Conservation (phyloP, 2,113 vertebrate species). For the Urocolius indicus region DNA sequence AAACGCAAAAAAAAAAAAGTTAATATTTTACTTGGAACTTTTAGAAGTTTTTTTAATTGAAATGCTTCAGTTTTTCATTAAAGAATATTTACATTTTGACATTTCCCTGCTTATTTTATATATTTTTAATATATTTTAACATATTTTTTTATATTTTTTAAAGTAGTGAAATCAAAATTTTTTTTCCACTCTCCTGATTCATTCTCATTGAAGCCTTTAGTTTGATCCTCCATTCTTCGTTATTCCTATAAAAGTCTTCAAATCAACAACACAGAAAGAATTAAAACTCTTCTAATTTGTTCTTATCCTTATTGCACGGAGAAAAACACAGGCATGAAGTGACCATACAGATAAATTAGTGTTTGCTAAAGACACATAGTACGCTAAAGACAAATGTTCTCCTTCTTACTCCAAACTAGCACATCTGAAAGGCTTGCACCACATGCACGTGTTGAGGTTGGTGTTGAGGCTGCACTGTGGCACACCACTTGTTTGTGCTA, state of each 20-base stretch:
- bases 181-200: not conserved
- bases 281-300: not conserved
- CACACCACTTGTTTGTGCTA: fast-evolving
- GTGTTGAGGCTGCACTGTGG: fast-evolving
- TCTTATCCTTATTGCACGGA: no score
- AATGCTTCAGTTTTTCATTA: not conserved
- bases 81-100: not conserved
- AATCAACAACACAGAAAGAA: not conserved
- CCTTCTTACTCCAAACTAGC: not conserved
- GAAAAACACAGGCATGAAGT: not conserved
- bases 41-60: not conserved
- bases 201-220: not conserved
- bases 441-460: fast-evolving
- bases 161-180: not conserved
- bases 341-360: not conserved
- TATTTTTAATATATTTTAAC: no score
- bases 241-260: not conserved
- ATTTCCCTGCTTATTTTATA: not conserved
- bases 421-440: not conserved
- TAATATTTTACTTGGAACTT: not conserved
- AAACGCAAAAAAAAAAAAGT: not conserved
- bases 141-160: no score
- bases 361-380: not conserved
- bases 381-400: not conserved
- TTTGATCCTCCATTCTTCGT: not conserved